phyloP scores from a whole-genome alignment of 2,888 invertebrate genomes.

The Epiblema foenella region DNA sequence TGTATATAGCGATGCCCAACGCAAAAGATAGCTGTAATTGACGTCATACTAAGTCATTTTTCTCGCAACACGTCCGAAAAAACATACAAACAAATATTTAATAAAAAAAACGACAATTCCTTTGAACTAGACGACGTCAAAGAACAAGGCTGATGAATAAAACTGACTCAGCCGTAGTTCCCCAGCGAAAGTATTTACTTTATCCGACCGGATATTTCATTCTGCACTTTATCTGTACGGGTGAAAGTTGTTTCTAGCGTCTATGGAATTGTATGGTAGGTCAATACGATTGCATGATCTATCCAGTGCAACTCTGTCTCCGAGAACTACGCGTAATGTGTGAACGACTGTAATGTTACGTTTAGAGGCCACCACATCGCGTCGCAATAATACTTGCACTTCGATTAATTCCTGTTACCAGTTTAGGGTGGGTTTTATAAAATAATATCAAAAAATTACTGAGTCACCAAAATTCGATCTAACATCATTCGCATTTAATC shows the following conservation, averaged over 20 bases:
- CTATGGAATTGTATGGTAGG: neutral
- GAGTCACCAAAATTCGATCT: too few species aligned
- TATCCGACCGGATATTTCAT: neutral
- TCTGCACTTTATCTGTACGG: neutral
- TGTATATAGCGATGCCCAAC: too few species aligned
- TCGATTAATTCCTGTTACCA: too few species aligned
- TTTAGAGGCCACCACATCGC: neutral
- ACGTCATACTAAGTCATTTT: slow-evolving; percentile 8
- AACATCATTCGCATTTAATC: too few species aligned
- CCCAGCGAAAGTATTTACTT: slow-evolving; percentile 21
- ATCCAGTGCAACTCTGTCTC: slow-evolving; percentile 13
- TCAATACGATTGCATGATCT: neutral
- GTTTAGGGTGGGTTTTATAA: too few species aligned
- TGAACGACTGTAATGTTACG: slow-evolving; percentile 1
- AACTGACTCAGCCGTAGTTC: slow-evolving; percentile 10
- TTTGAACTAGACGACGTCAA: neutral
- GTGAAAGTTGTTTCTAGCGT: too few species aligned
- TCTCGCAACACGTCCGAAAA: slow-evolving; percentile 17
- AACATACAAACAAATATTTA: neutral
- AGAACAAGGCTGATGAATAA: neutral
- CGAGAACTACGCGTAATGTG: neutral
- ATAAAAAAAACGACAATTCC: neutral
- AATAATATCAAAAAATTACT: too few species aligned
- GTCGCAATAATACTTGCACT: neutral
- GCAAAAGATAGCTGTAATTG: neutral